phyloP scores from a whole-genome alignment of 2,888 invertebrate species.

The Drosophila tripunctata region DNA sequence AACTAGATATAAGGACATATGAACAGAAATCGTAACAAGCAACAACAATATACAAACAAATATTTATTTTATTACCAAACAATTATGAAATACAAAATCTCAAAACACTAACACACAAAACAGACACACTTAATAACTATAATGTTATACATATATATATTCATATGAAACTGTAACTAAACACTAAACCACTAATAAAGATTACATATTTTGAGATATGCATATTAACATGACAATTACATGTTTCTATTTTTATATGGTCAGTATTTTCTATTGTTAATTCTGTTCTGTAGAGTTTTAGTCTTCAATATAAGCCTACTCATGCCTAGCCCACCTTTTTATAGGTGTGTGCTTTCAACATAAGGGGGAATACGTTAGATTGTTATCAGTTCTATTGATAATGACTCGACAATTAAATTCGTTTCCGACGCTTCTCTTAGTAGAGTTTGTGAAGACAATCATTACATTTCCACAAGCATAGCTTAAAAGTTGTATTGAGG shows the following conservation, averaged over 20 bases:
- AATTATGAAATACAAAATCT: constrained; percentile 53
- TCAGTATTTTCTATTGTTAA: neutral
- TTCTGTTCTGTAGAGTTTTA: neutral
- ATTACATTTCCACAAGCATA: no score
- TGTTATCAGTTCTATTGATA: neutral
- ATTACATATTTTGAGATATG: constrained; percentile 72
- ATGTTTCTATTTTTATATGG: neutral
- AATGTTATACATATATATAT: constrained; percentile 19
- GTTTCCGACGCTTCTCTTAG: neutral
- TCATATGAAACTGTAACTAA: constrained; percentile 50
- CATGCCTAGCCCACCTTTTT: neutral
- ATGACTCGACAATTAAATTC: constrained; percentile 22
- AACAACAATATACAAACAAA: constrained; percentile 14
- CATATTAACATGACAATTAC: constrained; percentile 46
- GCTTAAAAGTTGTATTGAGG: no score
- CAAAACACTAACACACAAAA: constrained; percentile 36
- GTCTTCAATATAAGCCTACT: neutral
- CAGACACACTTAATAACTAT: constrained; percentile 27
- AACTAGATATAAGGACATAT: constrained; percentile 39
- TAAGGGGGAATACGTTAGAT: no score
- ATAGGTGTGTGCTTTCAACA: neutral
- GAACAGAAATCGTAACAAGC: no score
- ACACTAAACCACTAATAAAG: constrained; percentile 59
- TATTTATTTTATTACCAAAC: constrained; percentile 68
- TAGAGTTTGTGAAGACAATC: no score